Evolutionary conservation across 2,888 invertebrate genomes (phyloP).

Genomic region (Petrolisthes cinctipes): DNA sequence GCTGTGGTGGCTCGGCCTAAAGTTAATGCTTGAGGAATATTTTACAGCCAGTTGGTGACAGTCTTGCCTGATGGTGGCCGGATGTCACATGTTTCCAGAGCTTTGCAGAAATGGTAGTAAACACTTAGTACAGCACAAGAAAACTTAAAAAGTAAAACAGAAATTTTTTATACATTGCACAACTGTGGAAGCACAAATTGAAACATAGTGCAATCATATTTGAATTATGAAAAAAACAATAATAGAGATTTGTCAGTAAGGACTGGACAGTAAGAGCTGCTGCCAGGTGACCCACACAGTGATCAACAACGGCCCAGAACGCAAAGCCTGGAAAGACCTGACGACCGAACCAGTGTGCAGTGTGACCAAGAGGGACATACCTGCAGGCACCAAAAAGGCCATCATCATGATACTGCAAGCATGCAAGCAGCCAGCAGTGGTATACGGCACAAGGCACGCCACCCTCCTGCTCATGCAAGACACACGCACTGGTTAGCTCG

Average conservation of each 20-base stretch:
- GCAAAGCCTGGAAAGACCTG: conserved; percentile 61
- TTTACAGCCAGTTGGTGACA: conserved; percentile 63
- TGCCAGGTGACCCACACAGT: conserved; percentile 38
- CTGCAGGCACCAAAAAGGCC: conserved; percentile 65
- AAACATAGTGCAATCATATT: conserved; percentile 36
- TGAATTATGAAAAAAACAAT: neutral
- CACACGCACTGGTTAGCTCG: conserved; percentile 65
- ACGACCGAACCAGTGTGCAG: conserved; percentile 59
- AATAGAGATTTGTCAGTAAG: neutral
- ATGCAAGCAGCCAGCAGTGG: conserved; percentile 65
- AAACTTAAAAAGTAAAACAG: conserved; percentile 16
- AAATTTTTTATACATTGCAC: conserved; percentile 30
- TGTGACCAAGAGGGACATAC: conserved; percentile 64
- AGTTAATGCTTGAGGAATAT: conserved; percentile 51
- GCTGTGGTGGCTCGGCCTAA: conserved; percentile 47
- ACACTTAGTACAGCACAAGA: conserved; percentile 32
- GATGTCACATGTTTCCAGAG: conserved; percentile 59
- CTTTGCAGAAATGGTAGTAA: conserved; percentile 44
- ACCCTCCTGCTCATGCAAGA: conserved; percentile 65
- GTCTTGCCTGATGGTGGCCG: conserved; percentile 59
- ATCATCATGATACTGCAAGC: conserved; percentile 66
- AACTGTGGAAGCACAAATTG: conserved; percentile 27
- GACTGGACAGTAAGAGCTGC: neutral
- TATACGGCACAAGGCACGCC: conserved; percentile 65
- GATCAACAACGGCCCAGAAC: conserved; percentile 39